These are phyloP conservation scores for Numida meleagris DNA, from an alignment of 2,113 vertebrate genomes.

Conservation along the genomic window DNA sequence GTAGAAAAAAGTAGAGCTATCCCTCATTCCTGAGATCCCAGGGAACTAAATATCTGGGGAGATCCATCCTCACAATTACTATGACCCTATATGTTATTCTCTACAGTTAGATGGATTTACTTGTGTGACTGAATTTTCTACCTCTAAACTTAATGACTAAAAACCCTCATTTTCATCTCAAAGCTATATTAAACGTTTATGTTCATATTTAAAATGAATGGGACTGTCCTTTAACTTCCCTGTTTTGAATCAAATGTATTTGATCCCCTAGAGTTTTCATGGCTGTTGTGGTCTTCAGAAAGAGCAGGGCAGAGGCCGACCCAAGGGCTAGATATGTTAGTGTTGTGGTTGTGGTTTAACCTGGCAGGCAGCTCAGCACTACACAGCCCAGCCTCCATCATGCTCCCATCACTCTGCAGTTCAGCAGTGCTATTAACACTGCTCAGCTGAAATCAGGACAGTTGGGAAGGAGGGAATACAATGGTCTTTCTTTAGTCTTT, in stretches of 20 bases:
- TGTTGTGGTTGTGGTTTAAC: too few species aligned
- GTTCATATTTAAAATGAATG: background rate
- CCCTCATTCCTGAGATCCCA: background rate
- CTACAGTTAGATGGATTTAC: background rate
- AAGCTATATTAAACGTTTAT: background rate
- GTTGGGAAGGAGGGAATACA: background rate
- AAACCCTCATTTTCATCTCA: background rate
- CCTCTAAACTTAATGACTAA: background rate
- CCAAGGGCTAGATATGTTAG: background rate
- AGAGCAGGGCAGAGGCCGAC: background rate
- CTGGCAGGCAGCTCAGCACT: too few species aligned
- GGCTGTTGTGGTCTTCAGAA: background rate
- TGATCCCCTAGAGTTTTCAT: background rate
- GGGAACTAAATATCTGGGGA: background rate
- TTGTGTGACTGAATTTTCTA: background rate
- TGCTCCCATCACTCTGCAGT: too few species aligned
- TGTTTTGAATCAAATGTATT: background rate
- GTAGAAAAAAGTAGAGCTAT: background rate
- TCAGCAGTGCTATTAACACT: too few species aligned
- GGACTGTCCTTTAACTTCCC: background rate
- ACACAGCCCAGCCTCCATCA: too few species aligned
- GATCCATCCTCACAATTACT: background rate
- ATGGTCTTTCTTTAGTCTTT: background rate
- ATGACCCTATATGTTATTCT: background rate
- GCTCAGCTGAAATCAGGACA: too few species aligned